Base-by-base conservation (phyloP, 2,797 vertebrate genomes). In the Pangasius krempfi region DNA sequence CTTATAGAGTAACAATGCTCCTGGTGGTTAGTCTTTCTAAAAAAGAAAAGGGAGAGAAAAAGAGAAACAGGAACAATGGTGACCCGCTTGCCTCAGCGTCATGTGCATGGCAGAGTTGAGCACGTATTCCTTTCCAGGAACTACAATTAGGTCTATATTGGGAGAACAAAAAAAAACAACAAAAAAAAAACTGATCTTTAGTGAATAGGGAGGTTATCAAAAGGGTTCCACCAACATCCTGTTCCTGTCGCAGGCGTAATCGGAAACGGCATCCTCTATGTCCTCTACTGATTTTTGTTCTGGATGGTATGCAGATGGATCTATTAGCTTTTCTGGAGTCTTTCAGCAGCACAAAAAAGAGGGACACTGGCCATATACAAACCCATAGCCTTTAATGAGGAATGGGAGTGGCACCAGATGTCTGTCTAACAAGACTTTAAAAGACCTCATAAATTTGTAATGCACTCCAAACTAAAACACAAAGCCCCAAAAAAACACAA, bases 381-480 rank as follows among this genome's bases (percentile, higher is more conserved):
- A 93, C 88, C 84, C 88, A 86, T 84, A 30, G 54, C 33, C 75
- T 89, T 88, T 91, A 92, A 93, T 91, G 85, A 90, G 87, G 73
- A 80, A 91, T 88, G 58, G 89, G 90, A 91, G 89, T 50, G 40
- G 75, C 80, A 91, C 86, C 94, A 95, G 93, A 93, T 94, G 93
- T 89, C 88, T 72, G 85, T 86, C 84, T 44, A 82, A 78, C 84
- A 89, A 82, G 81, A 84, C 90, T 89, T 91, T 91, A 92, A 90
- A 66, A 66, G 91, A 89, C 86, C 86, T 60, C 85, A 72, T 84
- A 16, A 62, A 86, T 87, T 14, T 87, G 37, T 84, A 72, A 40
- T 76, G 70, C 44, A 20, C 47, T 44, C 30, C 60, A 68, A 75
- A 50, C 9, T 16, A 81, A 64, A 85, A 84, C 10, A 44, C 47